Percentiles rank a stretch among this genome's conserved stretches.
Evolutionary conservation across 2,888 invertebrate genomes (phyloP).

Genomic region (Drosophila fungiperda): DNA sequence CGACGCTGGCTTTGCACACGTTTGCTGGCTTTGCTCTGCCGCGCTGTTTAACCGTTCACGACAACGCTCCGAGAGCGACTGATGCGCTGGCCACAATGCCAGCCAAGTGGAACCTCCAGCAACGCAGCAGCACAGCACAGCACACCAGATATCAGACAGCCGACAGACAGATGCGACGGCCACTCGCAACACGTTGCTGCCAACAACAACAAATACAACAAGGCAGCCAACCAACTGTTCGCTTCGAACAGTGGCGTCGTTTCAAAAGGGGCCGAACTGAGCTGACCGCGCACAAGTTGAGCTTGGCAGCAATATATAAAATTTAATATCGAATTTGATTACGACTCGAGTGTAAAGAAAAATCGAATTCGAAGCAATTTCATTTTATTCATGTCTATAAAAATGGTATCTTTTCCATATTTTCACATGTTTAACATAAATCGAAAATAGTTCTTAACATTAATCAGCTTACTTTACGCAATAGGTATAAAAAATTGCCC

Average conservation of each 20-base stretch:
- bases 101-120: constrained; percentile 45
- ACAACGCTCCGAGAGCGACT: constrained; percentile 85
- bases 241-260: constrained; percentile 32
- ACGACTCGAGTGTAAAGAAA: background rate
- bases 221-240: constrained; percentile 16
- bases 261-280: background rate
- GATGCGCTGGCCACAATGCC: constrained; percentile 49
- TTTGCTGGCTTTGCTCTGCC: constrained; percentile 49
- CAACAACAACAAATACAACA: constrained; percentile 31
- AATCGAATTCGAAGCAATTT: background rate
- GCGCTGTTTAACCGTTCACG: constrained; percentile 80
- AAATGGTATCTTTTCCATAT: background rate
- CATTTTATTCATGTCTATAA: background rate
- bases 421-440: background rate
- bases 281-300: background rate
- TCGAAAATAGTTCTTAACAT: background rate
- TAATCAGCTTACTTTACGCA: background rate
- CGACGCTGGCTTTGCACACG: constrained; percentile 42
- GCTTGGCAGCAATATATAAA: background rate
- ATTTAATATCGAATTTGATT: background rate
- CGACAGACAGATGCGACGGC: constrained; percentile 12
- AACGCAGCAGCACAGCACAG: constrained; percentile 23
- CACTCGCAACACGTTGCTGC: constrained; percentile 54
- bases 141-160: constrained; percentile 7
- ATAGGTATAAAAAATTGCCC: background rate